Evolutionary conservation across 2,797 vertebrate species (phyloP), one percentile per base, ranked within the genome.

Genomic region (Telmatherina bonti): DNA sequence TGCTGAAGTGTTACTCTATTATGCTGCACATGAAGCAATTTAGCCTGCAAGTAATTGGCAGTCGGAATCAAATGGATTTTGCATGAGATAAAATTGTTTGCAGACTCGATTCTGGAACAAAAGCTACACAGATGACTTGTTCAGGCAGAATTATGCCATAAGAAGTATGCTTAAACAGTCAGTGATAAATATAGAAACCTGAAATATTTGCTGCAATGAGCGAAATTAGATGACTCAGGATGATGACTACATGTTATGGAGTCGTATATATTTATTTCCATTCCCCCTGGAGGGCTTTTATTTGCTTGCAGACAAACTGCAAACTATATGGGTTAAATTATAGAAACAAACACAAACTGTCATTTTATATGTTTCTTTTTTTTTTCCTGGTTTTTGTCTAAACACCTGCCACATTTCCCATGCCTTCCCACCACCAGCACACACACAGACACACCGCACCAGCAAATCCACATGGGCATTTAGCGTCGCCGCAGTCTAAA

Each of bases 391-490:
- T 66, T 74, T 80, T 35, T 66, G 36, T 73, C 73, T 62, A 54
- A 70, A 68, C 62, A 12, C 41, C 62, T 70, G 59, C 45, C 31
- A 76, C 57, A 31, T 29, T 43, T 51, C 67, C 45, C 60, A 27
- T 60, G 35, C 35, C 57, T 57, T 26, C 41, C 27, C 33, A 68
- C 18, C 45, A 67, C 7, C 56, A 67, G 47, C 65, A 43, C 60
- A 16, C 26, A 8, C 36, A 10, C 62, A 75, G 69, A 58, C 29
- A 55, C 47, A 31, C 56, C 63, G 58, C 60, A 70, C 38, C 67
- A 66, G 38, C 53, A 43, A 59, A 77, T 62, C 67, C 72, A 70
- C 72, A 41, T 33, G 52, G 76, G 73, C 72, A 41, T 83, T 81
- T 64, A 72, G 67, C 77, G 61, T 68, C 59, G 0, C 56, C 5